phyloP scores from a whole-genome alignment of 2,888 invertebrate genomes.

The Leptinotarsa rubiginosa region DNA sequence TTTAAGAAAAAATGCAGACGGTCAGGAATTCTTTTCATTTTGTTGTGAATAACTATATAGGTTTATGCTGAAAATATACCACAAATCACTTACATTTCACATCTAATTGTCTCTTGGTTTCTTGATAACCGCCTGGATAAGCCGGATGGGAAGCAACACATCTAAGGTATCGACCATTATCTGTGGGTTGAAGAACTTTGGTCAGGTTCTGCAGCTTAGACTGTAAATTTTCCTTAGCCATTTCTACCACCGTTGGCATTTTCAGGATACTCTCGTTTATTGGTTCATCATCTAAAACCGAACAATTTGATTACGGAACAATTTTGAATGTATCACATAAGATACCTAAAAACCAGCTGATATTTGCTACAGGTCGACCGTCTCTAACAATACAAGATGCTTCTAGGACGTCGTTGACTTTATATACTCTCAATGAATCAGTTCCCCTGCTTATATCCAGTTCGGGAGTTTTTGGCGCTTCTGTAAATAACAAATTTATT shows the following conservation, averaged over 20 bases:
- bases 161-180: constrained; percentile 74
- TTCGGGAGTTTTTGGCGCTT: constrained; percentile 66
- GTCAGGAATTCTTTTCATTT: too few species aligned
- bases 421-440: constrained; percentile 66
- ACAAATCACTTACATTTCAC: constrained; percentile 71
- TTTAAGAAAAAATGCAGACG: too few species aligned
- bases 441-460: constrained; percentile 66
- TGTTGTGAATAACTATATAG: too few species aligned
- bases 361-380: constrained; percentile 81
- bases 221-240: constrained; percentile 71
- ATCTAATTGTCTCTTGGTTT: constrained; percentile 67
- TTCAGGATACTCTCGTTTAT: constrained; percentile 69
- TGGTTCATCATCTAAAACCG: constrained; percentile 71
- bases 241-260: constrained; percentile 68
- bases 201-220: constrained; percentile 77
- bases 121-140: constrained; percentile 61
- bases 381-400: constrained; percentile 77
- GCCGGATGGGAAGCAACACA: constrained; percentile 79
- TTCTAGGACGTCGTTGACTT: constrained; percentile 72
- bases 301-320: not conserved
- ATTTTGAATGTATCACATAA: constrained; percentile 22
- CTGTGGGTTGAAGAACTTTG: constrained; percentile 72
- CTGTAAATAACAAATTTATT: constrained; percentile 57
- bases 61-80: too few species aligned
- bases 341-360: constrained; percentile 79